These are phyloP conservation scores for Rhodophaea formosa DNA, from an alignment of 2,888 invertebrate genomes.

Conservation along the genomic window DNA sequence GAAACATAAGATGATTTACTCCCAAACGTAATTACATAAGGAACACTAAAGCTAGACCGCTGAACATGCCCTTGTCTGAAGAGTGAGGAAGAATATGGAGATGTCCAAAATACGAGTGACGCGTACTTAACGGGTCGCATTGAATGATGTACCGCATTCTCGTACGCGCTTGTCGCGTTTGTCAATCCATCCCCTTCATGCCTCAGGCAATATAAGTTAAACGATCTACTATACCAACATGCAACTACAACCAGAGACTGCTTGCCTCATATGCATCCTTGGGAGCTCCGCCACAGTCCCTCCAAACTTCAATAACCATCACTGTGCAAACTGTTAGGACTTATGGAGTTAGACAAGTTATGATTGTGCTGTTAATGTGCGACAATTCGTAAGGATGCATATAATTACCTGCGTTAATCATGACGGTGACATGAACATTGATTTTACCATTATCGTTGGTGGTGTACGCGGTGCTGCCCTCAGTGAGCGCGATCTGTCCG, in stretches of 20 bases:
- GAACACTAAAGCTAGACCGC: constrained; percentile 20
- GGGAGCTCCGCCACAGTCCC: constrained; percentile 63
- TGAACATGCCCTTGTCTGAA: too few species aligned
- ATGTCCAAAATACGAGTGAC: too few species aligned
- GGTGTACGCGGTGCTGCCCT: constrained; percentile 81
- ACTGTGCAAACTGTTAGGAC: constrained; percentile 75
- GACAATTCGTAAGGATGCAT: constrained; percentile 75
- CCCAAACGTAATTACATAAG: constrained; percentile 23
- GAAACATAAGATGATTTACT: constrained; percentile 28
- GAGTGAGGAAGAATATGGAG: too few species aligned
- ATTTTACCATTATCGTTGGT: constrained; percentile 92
- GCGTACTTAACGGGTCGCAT: too few species aligned
- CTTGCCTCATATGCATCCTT: constrained; percentile 82
- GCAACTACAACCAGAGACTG: constrained; percentile 60
- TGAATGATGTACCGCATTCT: too few species aligned
- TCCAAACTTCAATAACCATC: constrained; percentile 58
- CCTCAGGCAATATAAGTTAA: too few species aligned
- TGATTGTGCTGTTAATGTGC: constrained; percentile 51
- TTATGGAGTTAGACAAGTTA: constrained; percentile 33
- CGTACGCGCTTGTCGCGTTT: too few species aligned
- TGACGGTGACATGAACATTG: constrained; percentile 93
- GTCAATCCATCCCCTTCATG: too few species aligned
- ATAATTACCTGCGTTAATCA: constrained; percentile 87
- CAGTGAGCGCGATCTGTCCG: constrained; percentile 73
- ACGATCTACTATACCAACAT: constrained; percentile 34